A percentile compares a stretch with the other conserved stretches of the same genome.
phyloP scores from a whole-genome alignment of 2,888 invertebrate genomes.

The Acleris laterana region DNA sequence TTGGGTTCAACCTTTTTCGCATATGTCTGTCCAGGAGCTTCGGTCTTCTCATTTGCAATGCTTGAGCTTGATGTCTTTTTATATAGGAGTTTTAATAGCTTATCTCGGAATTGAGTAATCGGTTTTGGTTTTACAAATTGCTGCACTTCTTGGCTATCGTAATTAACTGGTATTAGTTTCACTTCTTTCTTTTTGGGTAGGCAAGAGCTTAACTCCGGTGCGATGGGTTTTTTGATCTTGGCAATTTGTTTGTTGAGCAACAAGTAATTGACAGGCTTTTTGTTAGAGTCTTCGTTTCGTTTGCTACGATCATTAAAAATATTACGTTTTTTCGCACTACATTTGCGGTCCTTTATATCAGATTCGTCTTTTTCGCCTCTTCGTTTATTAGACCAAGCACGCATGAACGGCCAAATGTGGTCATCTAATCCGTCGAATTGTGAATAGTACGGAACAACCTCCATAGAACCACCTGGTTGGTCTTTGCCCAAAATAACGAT shows the following conservation, averaged over 20 bases:
- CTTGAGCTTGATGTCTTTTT: constrained; percentile 52
- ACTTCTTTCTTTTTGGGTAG: constrained; percentile 7
- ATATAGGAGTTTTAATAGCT: constrained; percentile 62
- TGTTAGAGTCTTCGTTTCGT: not conserved
- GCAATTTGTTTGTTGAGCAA: constrained; percentile 2
- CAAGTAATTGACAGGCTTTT: not conserved
- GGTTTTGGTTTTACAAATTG: constrained; percentile 47
- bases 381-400: constrained; percentile 52
- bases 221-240: not conserved
- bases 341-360: not conserved
- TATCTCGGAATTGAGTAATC: constrained; percentile 59
- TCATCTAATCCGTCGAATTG: constrained; percentile 66
- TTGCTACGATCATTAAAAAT: not conserved
- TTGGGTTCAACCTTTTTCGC: constrained; percentile 18
- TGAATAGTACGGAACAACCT: constrained; percentile 50
- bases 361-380: constrained; percentile 11
- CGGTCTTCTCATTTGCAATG: constrained; percentile 16
- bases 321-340: not conserved
- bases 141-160: constrained; percentile 41
- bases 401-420: constrained; percentile 74
- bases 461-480: constrained; percentile 56
- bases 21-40: constrained; percentile 3
- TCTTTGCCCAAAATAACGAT: constrained; percentile 66
- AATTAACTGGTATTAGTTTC: constrained; percentile 4
- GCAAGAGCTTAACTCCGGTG: not conserved